Base-by-base conservation (phyloP, 1,140 invertebrate species). In the Magallana ariakensis region DNA sequence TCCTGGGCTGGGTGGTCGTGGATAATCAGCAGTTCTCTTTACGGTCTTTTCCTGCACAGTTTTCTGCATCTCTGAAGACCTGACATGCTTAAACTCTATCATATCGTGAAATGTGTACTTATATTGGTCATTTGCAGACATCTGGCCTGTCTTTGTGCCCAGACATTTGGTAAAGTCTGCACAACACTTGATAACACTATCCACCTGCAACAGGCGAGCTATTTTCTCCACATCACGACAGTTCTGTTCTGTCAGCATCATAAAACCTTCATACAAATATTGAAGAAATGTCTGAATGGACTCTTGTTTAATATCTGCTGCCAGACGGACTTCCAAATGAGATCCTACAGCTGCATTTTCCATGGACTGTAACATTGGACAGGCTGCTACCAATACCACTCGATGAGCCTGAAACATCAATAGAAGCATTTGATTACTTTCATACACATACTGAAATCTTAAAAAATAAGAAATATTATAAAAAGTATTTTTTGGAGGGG, bases 261-360 rank as follows among this genome's bases (percentile, higher is more conserved):
- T 88, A 54, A 88, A 88, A 2, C 87, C 87, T 66, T 88, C 87
- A 84, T 88, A 88, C 46, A 88, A 70, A 80, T 88, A 88, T 62
- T 88, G 87, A 46, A 88, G 85, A 82, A 88, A 88, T 83, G 85
- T 84, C 53, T 88, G 83, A 11, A 88, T 80, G 33, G 87, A 83
- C 2, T 86, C 85, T 33, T 86, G 80, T 80, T 80, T 83, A 19
- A 88, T 88, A 66, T 88, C 87, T 16, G 85, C 54, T 16, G 85
- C 81, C 13, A 88, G 85, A 66, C 80, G 70, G 15, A 88, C 85
- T 53, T 88, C 87, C 19, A 88, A 66, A 15, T 84, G 80, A 58
- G 84, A 83, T 58, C 87, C 87, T 26, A 58, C 57, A 13, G 81
- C 53, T 2, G 87, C 87, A 80, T 83, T 85, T 6, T 88, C 85